Conservation (phyloP, 2,113 vertebrate species). For the Seriola quinqueradiata region DNA sequence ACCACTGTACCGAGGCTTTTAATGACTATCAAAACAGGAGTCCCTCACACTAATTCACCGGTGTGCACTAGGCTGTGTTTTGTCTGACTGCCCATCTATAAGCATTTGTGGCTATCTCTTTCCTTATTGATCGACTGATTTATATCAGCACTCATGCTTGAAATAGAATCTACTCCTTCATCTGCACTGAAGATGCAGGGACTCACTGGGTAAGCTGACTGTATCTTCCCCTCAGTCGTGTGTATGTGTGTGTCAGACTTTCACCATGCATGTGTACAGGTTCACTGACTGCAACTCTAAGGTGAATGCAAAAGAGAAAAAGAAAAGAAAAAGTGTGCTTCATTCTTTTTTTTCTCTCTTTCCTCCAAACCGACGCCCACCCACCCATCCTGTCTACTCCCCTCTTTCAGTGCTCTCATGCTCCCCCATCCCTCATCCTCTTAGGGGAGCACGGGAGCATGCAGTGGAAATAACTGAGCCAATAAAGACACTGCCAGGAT, state of each 20-base stretch:
- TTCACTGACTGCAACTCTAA: slow-evolving; percentile 40
- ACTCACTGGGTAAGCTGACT: slow-evolving; percentile 12
- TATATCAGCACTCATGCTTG: slow-evolving; percentile 76
- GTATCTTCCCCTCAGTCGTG: slow-evolving; percentile 24
- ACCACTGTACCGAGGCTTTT: slow-evolving; percentile 58
- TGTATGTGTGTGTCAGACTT: slow-evolving; percentile 18
- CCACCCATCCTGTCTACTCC: slow-evolving; percentile 33
- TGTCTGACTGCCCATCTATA: slow-evolving; percentile 45
- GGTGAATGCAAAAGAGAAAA: slow-evolving; percentile 31
- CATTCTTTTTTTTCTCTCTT: slow-evolving; percentile 29
- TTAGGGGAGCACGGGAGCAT: slow-evolving; percentile 79
- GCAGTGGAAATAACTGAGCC: slow-evolving; percentile 83
- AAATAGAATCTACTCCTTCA: slow-evolving; percentile 78
- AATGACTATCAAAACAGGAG: slow-evolving; percentile 69
- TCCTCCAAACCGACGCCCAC: slow-evolving; percentile 40
- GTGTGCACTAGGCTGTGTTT: slow-evolving; percentile 50
- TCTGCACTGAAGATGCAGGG: slow-evolving; percentile 43
- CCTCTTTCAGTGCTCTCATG: slow-evolving; percentile 43
- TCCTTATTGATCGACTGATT: slow-evolving; percentile 75
- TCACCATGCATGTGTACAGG: slow-evolving; percentile 29
- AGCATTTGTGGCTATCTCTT: slow-evolving; percentile 62
- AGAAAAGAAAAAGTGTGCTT: slow-evolving; percentile 8
- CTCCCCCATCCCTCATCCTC: slow-evolving; percentile 79
- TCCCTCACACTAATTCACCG: slow-evolving; percentile 47
- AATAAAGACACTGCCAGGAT: slow-evolving; percentile 83